Conservation (phyloP, 92 coral and sea anemone species). For the Porites rus region DNA sequence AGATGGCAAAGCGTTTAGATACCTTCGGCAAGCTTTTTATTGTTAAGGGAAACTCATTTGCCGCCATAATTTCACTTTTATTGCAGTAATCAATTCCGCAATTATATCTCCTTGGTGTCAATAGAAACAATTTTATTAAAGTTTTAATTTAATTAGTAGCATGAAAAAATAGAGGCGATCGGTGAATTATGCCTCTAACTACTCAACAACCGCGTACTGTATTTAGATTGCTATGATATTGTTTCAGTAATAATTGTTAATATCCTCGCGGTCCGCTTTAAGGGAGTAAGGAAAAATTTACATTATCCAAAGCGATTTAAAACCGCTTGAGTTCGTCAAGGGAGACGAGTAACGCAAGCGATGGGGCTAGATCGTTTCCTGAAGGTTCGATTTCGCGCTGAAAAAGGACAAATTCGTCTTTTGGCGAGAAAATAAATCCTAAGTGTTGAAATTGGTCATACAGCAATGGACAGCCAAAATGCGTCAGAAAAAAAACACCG, state of each 20-base stretch:
- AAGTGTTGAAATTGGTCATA: conserved; percentile 17
- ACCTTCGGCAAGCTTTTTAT: conserved; percentile 84
- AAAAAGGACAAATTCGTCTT: neutral
- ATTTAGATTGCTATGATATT: conserved; percentile 82
- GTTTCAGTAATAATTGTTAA: conserved; percentile 89
- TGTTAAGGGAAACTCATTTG: conserved; percentile 71
- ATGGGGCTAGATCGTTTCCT: neutral
- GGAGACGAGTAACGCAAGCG: conserved; percentile 21
- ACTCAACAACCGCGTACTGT: conserved; percentile 79
- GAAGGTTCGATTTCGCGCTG: neutral
- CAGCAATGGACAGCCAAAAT: conserved; percentile 41
- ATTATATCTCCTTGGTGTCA: conserved; percentile 98
- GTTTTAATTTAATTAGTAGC: conserved; percentile 98
- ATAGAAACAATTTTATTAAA: conserved; percentile 98
- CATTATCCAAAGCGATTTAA: conserved; percentile 45
- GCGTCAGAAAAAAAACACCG: conserved; percentile 66
- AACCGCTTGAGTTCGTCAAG: neutral
- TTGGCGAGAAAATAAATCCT: neutral
- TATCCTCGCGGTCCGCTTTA: conserved; percentile 94
- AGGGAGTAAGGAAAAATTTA: conserved; percentile 58
- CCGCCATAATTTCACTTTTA: conserved; percentile 96
- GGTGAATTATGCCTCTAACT: conserved; percentile 84
- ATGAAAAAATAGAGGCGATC: conserved; percentile 88
- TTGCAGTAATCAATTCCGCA: conserved; percentile 97
- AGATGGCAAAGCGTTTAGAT: conserved; percentile 91